Evolutionary conservation across 1,140 invertebrate species (phyloP).

Genomic region (Hylaeus volcanicus): DNA sequence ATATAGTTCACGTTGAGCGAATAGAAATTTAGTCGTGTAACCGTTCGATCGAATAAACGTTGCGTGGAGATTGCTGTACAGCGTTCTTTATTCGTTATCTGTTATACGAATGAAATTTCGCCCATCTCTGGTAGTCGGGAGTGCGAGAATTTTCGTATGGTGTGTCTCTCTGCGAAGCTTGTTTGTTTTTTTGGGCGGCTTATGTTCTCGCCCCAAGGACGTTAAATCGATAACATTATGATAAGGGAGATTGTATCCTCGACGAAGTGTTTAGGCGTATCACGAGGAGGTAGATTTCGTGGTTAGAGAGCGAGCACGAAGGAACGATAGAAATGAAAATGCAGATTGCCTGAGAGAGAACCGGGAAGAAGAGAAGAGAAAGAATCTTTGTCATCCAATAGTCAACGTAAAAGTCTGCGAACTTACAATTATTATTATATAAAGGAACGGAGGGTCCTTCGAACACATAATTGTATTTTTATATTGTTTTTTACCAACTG

Average conservation of each 20-base stretch:
- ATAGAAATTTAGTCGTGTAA: no score
- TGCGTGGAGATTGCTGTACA: no score
- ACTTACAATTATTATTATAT: slow-evolving; percentile 63
- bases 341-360: slow-evolving; percentile 28
- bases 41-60: no score
- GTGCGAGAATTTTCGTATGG: slow-evolving; percentile 51
- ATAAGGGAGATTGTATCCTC: slow-evolving; percentile 30
- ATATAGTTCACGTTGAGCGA: no score
- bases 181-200: slow-evolving; percentile 10
- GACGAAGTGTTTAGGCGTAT: background rate
- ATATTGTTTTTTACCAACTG: slow-evolving; percentile 72
- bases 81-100: no score
- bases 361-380: slow-evolving; percentile 54
- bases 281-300: slow-evolving; percentile 33
- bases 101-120: no score
- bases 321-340: slow-evolving; percentile 10
- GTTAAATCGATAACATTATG: slow-evolving; percentile 43
- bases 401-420: slow-evolving; percentile 71
- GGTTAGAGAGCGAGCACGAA: slow-evolving; percentile 32
- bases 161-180: slow-evolving; percentile 55
- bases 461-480: slow-evolving; percentile 72
- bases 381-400: slow-evolving; percentile 75
- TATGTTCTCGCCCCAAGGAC: background rate
- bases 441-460: slow-evolving; percentile 61
- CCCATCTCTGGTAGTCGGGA: background rate